A percentile compares a stretch with the other conserved stretches of the same genome.
Evolutionary conservation across 2,113 vertebrate species (phyloP).

Genomic region (Eulacestoma nigropectus): DNA sequence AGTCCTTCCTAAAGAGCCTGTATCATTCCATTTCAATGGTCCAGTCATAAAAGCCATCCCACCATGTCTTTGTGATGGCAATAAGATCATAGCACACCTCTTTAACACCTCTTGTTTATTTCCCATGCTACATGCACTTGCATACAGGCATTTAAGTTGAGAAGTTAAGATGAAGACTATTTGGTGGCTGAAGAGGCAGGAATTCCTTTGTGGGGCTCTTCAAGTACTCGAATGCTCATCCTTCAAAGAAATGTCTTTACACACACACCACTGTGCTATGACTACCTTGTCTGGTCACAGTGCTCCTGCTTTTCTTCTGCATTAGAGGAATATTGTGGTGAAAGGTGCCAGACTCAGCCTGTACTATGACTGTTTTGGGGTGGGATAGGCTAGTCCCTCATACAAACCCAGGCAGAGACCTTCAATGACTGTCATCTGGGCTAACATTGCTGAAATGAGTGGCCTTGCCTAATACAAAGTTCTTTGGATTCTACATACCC

Average conservation of each 20-base stretch:
- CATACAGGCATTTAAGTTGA: background rate
- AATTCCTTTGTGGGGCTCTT: background rate
- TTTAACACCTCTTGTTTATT: background rate
- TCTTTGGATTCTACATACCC: background rate
- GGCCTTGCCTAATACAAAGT: background rate
- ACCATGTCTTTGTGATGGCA: background rate
- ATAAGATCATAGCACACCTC: background rate
- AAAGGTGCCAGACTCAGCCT: background rate
- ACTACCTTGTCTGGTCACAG: background rate
- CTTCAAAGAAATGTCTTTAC: background rate
- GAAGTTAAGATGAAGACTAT: too few species aligned
- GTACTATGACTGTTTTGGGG: background rate
- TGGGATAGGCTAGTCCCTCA: background rate
- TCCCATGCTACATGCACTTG: accelerated
- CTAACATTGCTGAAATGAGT: background rate
- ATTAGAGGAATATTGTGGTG: background rate
- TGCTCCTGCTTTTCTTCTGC: background rate
- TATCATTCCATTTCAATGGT: background rate
- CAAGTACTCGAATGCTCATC: background rate
- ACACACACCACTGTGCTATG: accelerated
- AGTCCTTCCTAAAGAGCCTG: background rate
- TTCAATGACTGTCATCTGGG: background rate
- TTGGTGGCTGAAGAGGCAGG: background rate
- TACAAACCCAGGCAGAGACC: background rate
- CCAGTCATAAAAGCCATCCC: background rate